Percentiles rank a stretch among this genome's conserved stretches.
Evolutionary conservation across 2,888 invertebrate genomes (phyloP).

Genomic region (Rhagonycha fulva): DNA sequence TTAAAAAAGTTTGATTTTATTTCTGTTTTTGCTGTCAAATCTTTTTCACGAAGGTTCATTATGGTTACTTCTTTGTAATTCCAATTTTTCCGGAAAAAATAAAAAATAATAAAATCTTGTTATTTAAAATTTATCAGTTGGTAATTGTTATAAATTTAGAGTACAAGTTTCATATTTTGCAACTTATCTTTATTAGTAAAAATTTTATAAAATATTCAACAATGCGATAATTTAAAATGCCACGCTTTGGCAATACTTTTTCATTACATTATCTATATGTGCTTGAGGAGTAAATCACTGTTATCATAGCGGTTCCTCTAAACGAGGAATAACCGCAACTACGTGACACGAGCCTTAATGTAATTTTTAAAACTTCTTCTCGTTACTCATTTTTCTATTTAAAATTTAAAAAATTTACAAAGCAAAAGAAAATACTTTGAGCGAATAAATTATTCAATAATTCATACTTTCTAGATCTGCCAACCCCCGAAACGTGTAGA

Average conservation of each 20-base stretch:
- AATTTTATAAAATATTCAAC: conserved; percentile 24
- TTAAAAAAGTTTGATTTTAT: too few species aligned
- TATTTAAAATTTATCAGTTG: background rate
- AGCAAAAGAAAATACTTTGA: background rate
- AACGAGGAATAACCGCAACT: conserved; percentile 56
- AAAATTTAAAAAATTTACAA: background rate
- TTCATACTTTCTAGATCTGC: background rate
- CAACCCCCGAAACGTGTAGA: background rate
- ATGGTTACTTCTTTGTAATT: background rate
- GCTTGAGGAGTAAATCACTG: conserved; percentile 54
- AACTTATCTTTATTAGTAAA: conserved; percentile 3
- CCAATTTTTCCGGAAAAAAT: background rate
- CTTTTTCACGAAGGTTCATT: background rate
- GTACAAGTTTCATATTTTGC: background rate
- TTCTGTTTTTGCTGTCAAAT: too few species aligned
- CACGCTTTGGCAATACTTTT: conserved; percentile 54
- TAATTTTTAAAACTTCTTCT: conserved; percentile 47
- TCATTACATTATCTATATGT: conserved; percentile 57
- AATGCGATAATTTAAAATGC: conserved; percentile 37
- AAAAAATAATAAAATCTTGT: background rate
- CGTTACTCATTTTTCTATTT: conserved; percentile 50
- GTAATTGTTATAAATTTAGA: background rate
- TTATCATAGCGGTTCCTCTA: conserved; percentile 49
- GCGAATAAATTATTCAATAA: background rate
- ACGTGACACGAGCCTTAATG: conserved; percentile 54